phyloP scores from a whole-genome alignment of 2,888 invertebrate genomes.

The Brenthis ino region DNA sequence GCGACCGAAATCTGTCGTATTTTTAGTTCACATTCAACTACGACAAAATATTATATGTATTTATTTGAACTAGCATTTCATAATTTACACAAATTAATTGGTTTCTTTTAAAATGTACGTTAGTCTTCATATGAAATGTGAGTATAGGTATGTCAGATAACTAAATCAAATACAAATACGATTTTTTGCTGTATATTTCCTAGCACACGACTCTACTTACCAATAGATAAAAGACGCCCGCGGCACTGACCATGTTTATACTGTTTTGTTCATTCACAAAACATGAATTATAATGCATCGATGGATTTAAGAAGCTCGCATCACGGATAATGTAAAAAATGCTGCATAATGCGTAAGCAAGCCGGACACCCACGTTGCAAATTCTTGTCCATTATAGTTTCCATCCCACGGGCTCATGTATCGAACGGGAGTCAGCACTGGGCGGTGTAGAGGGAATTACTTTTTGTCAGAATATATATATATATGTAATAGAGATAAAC shows the following conservation, averaged over 20 bases:
- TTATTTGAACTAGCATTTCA: too few species aligned
- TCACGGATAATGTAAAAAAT: conserved; percentile 60
- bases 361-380: conserved; percentile 77
- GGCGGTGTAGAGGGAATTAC: conserved; percentile 66
- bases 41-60: too few species aligned
- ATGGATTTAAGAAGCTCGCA: conserved; percentile 55
- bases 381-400: conserved; percentile 64
- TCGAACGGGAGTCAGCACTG: conserved; percentile 69
- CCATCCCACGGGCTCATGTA: conserved; percentile 76
- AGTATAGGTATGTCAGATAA: too few species aligned
- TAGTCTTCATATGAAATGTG: background rate
- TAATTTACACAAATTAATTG: too few species aligned
- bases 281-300: conserved; percentile 64
- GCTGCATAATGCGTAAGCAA: conserved; percentile 63
- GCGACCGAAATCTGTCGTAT: conserved; percentile 14
- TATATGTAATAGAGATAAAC: background rate
- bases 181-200: conserved; percentile 1
- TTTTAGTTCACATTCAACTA: background rate
- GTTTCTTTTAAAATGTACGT: too few species aligned
- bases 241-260: conserved; percentile 53
- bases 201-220: conserved; percentile 30
- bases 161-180: background rate
- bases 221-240: conserved; percentile 21
- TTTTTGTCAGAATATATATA: conserved; percentile 62
- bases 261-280: conserved; percentile 66